Percentiles rank a stretch among this genome's conserved stretches.
Evolutionary conservation across 2,888 invertebrate species (phyloP).

Genomic region (Dasysyrphus tricinctus): DNA sequence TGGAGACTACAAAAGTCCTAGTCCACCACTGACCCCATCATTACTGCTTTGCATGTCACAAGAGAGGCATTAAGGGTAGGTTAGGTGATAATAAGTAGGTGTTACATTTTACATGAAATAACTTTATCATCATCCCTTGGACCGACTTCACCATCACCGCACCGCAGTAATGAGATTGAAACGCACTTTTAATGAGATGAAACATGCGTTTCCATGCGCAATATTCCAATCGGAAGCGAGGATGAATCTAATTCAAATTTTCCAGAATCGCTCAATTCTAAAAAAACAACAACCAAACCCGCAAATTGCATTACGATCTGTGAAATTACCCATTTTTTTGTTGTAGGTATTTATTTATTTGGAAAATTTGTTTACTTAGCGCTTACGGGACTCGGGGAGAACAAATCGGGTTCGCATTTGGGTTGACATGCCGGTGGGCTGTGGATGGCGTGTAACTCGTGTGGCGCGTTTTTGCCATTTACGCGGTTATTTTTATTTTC

Average conservation of each 20-base stretch:
- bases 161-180: slow-evolving; percentile 60
- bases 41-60: neutral
- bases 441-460: slow-evolving; percentile 17
- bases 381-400: slow-evolving; percentile 5
- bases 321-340: slow-evolving; percentile 69
- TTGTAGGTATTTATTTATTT: slow-evolving; percentile 5
- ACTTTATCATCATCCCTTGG: slow-evolving; percentile 2
- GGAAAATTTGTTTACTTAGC: slow-evolving; percentile 56
- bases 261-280: slow-evolving; percentile 1
- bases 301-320: slow-evolving; percentile 72
- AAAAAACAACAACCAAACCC: slow-evolving; percentile 35
- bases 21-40: neutral
- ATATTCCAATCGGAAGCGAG: slow-evolving; percentile 39
- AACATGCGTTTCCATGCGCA: slow-evolving; percentile 60
- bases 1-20: too few species aligned
- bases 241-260: slow-evolving; percentile 62
- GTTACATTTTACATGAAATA: slow-evolving; percentile 2
- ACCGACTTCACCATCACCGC: neutral
- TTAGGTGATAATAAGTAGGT: neutral
- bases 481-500: slow-evolving; percentile 64
- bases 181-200: slow-evolving; percentile 60
- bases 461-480: slow-evolving; percentile 59
- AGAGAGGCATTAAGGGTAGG: slow-evolving; percentile 8
- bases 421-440: neutral
- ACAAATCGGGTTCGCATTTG: neutral